Evolutionary conservation across 2,888 invertebrate genomes (phyloP), one percentile per base, ranked within the genome.

Genomic region (Nipponacmea schrenckii): DNA sequence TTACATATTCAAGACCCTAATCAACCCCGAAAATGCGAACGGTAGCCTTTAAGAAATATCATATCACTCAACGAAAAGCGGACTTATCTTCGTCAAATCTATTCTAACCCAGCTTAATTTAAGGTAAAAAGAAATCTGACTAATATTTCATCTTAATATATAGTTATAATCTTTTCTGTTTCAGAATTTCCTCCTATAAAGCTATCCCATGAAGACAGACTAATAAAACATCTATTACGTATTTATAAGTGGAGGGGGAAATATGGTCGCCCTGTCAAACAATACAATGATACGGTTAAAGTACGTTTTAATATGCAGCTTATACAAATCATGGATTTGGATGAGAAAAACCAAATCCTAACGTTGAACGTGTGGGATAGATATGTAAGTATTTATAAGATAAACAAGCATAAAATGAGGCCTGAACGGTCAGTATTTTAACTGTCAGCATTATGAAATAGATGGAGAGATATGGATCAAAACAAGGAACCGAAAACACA

Each of bases 261-360:
- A 24, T 85, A 84, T 48, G 87, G 86, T 14, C 81, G 89, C 44
- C 89, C 89, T 0, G 86, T 88, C 39, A 69, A 77, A 64, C 84
- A 88, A 77, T 86, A 80, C 69, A 84, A 82, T 24, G 84, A 88
- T 63, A 83, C 82, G 26, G 82, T 89, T 27, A 78, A 79, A 10
- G 84, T 89, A 66, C 71, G 76, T 67, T 88, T 86, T 75, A 85
- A 86, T 64, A 79, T 89, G 56, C 86, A 86, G 67, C 83, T 89
- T 8, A 85, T 88, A 26, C 89, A 89, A 74, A 89, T 89, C 68
- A 85, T 89, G 73, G 88, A 88, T 76, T 80, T 89, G 64, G 88
- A 89, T 67, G 89, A 89, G 78, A 87, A 87, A 74, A 86, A 88
- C 71, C 89, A 89, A 79, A 86, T 89, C 26, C 79, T 89, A 27